Evolutionary conservation across 1,140 invertebrate species (phyloP), one percentile per base, ranked within the genome.

Genomic region (Lethocerus indicus): DNA sequence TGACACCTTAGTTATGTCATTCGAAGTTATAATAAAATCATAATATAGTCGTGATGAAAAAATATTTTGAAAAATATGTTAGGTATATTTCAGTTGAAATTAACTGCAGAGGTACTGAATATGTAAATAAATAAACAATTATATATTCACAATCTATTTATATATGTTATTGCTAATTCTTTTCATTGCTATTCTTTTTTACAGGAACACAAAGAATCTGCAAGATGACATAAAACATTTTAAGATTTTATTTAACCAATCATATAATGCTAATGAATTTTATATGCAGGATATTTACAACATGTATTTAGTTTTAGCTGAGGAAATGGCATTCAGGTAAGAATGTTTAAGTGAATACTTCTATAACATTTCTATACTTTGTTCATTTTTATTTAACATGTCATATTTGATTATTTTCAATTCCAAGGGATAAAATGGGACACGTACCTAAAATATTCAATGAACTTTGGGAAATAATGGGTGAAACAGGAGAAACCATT

Each of bases 391-490:
- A 4, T 0, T 51, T 49, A 27, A 21, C 2, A 39, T 16, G 23
- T 39, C 36, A 14, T n/a, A 39, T 39, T 39, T 39, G 2, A 36
- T 32, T 16, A 16, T 2, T 16, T 3, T 6, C 36, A 39, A 5
- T 13, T n/a, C 36, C 1, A n/a, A 69, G 77, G 37, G 77, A 78
- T 57, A 81, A 84, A 60, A 75, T 86, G 52, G 73, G 83, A 54
- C 78, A 78, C 2, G 57, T 87, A 35, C 83, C 83, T 0, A 80
- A 78, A 29, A 83, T 86, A 29, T 65, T 87, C 0, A 80, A 79
- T 23, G 83, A 87, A 60, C 74, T 87, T 54, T 84, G 79, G 79
- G 78, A 81, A 37, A 75, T 83, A 54, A 82, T 87, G 79, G 83
- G 83, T 1, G 81, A 84, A 29, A 85, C 83, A 0, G 81, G 81